Evolutionary conservation across 1,140 invertebrate species (phyloP), one percentile per base, ranked within the genome.

Genomic region (Chironomus tepperi): DNA sequence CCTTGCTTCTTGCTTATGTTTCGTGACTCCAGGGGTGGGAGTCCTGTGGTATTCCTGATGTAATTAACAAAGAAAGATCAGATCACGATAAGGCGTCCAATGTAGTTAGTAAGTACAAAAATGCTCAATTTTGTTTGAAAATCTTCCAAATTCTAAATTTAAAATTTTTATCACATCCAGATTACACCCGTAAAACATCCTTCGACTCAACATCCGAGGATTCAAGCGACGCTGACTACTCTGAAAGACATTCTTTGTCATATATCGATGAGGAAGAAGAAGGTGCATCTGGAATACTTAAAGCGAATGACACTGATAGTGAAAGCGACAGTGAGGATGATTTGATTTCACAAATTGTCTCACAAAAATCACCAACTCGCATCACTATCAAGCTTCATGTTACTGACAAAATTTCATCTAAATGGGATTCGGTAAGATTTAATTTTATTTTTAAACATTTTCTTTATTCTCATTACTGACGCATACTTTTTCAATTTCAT

Each of bases 31-130:
- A 47, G 15, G 24, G 5, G 24, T 94, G 87, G 95, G 95, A 94
- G 95, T 95, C 96, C 94, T 91, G 94, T 96, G 92, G 93, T 87
- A 86, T 86, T 87, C 85, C 85, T 87, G 86, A 87, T 87, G 86
- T 86, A 83, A 85, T 86, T 84, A 85, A 34, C 5, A 34, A 82
- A 81, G 81, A 81, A 81, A 82, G 82, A 81, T 81, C 80, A 78
- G 83, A 84, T 84, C 81, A 84, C 81, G 83, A 85, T 86, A 79
- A 85, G 84, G 83, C 85, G 85, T 84, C 82, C 79, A 80, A 83
- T 84, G 85, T 84, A 84, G 85, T 84, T 83, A 84, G 85, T 85
- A 74, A 81, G 81, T 76, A 67, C 73, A 57, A 43, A 57, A 24
- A 21, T 12, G 6, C 42, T 6, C 18, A 12, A n/a, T 2, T 57